A percentile compares a stretch with the other conserved stretches of the same genome.
Evolutionary conservation across 64 coral and sea anemone genomes (phyloP).

Genomic region (Stichodactyla mertensii): DNA sequence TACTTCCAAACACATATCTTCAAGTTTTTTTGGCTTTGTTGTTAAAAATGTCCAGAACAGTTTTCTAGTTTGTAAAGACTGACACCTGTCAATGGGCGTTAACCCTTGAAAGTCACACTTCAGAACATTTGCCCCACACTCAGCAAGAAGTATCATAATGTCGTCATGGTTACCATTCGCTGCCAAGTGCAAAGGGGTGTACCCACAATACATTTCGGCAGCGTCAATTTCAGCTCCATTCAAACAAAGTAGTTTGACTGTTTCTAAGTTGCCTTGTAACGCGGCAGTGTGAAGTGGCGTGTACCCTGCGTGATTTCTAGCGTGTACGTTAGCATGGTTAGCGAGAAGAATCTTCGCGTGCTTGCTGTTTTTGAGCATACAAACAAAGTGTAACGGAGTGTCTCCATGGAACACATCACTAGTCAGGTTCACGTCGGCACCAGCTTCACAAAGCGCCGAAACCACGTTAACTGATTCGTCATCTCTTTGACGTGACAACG

Average conservation of each 20-base stretch:
- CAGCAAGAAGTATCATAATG: constrained; percentile 26
- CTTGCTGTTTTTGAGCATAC: background rate
- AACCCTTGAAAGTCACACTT: constrained; percentile 34
- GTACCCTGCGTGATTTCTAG: constrained; percentile 66
- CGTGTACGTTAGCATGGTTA: constrained; percentile 41
- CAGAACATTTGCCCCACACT: constrained; percentile 44
- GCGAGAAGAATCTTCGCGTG: constrained; percentile 33
- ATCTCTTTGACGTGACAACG: constrained; percentile 1
- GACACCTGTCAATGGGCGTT: constrained; percentile 51
- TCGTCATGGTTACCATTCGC: constrained; percentile 38
- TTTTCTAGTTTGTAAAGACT: constrained; percentile 25
- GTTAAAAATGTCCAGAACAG: background rate
- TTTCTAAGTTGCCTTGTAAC: constrained; percentile 43
- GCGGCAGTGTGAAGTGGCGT: constrained; percentile 67
- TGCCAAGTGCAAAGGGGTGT: constrained; percentile 64
- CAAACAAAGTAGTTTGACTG: constrained; percentile 39
- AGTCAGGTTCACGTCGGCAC: constrained; percentile 68
- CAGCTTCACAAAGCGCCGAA: constrained; percentile 48
- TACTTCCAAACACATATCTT: constrained; percentile 13
- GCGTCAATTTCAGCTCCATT: constrained; percentile 52
- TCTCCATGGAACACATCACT: constrained; percentile 54
- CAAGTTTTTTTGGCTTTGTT: constrained; percentile 2
- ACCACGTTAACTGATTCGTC: constrained; percentile 20
- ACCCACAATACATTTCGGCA: constrained; percentile 60
- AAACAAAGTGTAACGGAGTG: constrained; percentile 61